Base-by-base conservation (phyloP, 2,113 vertebrate genomes). In the Sapajus apella region DNA sequence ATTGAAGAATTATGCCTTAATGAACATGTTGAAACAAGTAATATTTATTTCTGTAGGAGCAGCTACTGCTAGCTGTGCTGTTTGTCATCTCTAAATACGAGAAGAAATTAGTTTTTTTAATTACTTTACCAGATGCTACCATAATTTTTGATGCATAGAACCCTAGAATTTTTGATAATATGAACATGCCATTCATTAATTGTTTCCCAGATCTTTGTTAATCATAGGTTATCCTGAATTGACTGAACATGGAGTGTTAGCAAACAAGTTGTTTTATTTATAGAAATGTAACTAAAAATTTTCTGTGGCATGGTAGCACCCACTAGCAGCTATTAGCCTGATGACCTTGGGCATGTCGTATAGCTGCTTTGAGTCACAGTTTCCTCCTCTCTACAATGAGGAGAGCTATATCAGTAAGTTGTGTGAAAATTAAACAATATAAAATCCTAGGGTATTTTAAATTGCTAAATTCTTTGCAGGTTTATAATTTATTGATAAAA, bases 241-340 rank as follows among this genome's bases (percentile, higher is more conserved):
- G 77, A n/a, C 56, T 76, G 40, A 91, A n/a, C 21, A n/a, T 77
- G 52, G 56, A 81, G 40, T 87, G 87, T 96, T 58, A 91, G 40
- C 56, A 70, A 70, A 72, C 40, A 76, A 58, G 11, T n/a, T 77
- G 56, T 75, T 91, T 94, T 76, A 58, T 82, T 82, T 75, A 76
- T 70, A 70, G 83, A 94, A 76, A 58, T 25, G 47, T 56, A 83
- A 61, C 76, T 94, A 47, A 75, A 89, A 47, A 58, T 68, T 90
- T 85, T 91, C 81, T 79, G 14, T 73, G 79, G 68, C n/a, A 23
- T 18, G 16, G 35, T 87, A 50, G 35, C 70, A 82, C 87, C 27
- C 27, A 30, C 58, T 58, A 56, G 16, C 45, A 50, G 64, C 47
- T 58, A 4, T 21, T 91, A 82, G 40, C 47, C 79, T 27, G 16